Evolutionary conservation across 2,888 invertebrate genomes (phyloP).

Genomic region (Acanthoscelides obtectus): DNA sequence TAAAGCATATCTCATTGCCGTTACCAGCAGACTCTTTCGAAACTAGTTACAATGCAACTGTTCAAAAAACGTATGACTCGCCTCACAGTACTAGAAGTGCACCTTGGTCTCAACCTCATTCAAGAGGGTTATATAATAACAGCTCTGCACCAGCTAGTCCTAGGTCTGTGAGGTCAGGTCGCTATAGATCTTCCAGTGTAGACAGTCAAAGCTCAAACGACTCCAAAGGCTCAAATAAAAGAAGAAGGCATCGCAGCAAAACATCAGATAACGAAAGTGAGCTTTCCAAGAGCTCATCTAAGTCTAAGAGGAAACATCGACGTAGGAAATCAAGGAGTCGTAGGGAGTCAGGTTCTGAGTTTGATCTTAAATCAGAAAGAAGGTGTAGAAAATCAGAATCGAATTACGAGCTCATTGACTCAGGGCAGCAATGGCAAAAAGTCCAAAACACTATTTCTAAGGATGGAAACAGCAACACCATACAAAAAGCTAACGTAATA

Average conservation of each 20-base stretch:
- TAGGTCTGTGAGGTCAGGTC: conserved; percentile 72
- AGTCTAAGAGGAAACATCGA: conserved; percentile 71
- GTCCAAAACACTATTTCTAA: conserved; percentile 60
- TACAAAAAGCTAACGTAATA: conserved; percentile 68
- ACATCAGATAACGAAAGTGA: conserved; percentile 90
- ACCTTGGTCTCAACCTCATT: conserved; percentile 68
- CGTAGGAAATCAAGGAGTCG: conserved; percentile 71
- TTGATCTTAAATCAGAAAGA: conserved; percentile 54
- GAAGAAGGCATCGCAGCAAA: conserved; percentile 73
- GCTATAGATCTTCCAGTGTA: conserved; percentile 71
- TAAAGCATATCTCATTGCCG: conserved; percentile 55
- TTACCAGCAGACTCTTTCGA: conserved; percentile 52
- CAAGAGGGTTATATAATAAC: conserved; percentile 64
- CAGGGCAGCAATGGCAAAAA: conserved; percentile 85
- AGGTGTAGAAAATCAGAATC: conserved; percentile 27
- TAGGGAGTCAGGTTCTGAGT: conserved; percentile 70
- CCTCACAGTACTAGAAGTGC: conserved; percentile 83
- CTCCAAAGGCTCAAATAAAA: conserved; percentile 65
- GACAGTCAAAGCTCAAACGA: conserved; percentile 89
- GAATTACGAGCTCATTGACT: conserved; percentile 73
- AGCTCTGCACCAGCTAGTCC: conserved; percentile 61
- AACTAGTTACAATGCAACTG: conserved; percentile 34
- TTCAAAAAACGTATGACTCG: conserved; percentile 54
- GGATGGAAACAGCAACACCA: conserved; percentile 47
- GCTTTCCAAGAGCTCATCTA: conserved; percentile 77